phyloP scores from a whole-genome alignment of 2,113 vertebrate species.

The Cynoglossus semilaevis region DNA sequence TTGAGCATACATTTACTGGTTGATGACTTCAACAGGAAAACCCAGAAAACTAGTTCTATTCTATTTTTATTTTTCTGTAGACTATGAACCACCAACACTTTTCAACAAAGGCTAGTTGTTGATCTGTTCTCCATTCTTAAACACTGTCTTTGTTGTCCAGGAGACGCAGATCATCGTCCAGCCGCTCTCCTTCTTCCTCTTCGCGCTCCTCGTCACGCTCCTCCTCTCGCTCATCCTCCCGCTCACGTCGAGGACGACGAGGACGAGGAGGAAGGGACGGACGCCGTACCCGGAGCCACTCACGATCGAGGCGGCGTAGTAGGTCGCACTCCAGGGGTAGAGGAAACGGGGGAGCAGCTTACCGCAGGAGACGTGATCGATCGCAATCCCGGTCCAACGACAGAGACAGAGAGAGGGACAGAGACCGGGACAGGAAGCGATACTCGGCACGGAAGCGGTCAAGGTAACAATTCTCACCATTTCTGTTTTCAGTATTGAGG shows the following conservation, averaged over 20 bases:
- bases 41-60: no score
- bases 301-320: constrained; percentile 80
- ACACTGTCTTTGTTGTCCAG: constrained; percentile 59
- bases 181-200: constrained; percentile 71
- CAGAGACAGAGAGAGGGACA: constrained; percentile 64
- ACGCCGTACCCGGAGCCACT: constrained; percentile 74
- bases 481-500: accelerated
- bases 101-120: constrained; percentile 38
- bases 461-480: constrained; percentile 46
- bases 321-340: constrained; percentile 77
- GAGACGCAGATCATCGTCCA: constrained; percentile 78
- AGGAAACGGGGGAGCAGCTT: constrained; percentile 63
- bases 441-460: constrained; percentile 67
- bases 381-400: constrained; percentile 79
- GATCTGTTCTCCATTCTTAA: constrained; percentile 28
- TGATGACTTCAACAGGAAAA: background rate
- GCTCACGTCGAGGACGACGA: constrained; percentile 77
- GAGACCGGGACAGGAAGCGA: constrained; percentile 74
- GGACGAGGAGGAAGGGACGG: constrained; percentile 75
- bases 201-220: constrained; percentile 80
- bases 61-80: no score
- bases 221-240: constrained; percentile 82
- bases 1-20: constrained; percentile 4
- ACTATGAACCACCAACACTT: background rate
- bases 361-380: constrained; percentile 78